Conservation (phyloP, 1,140 invertebrate genomes). For the Eulimnadia texana region DNA sequence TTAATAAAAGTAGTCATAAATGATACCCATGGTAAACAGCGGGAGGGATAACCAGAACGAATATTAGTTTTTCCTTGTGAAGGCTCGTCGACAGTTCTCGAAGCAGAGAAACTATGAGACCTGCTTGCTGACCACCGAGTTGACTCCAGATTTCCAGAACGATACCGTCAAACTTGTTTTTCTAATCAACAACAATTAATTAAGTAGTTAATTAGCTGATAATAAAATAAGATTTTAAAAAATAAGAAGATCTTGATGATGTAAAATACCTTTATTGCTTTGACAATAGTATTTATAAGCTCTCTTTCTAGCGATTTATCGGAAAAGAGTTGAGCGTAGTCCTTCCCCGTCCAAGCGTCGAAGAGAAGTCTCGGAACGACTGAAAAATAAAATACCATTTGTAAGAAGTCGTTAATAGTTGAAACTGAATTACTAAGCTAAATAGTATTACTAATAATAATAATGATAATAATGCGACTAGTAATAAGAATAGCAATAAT, state of each 20-base stretch:
- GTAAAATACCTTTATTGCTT: slow-evolving; percentile 39
- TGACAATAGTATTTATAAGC: slow-evolving; percentile 41
- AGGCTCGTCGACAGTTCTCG: slow-evolving; percentile 37
- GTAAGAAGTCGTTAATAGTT: slow-evolving; percentile 21
- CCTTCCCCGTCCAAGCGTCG: slow-evolving; percentile 60
- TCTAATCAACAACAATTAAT: no score
- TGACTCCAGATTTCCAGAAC: slow-evolving; percentile 81
- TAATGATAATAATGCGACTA: slow-evolving; percentile 17
- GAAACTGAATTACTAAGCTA: slow-evolving; percentile 9
- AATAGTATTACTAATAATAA: no score
- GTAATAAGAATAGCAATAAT: slow-evolving; percentile 6
- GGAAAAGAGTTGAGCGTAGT: slow-evolving; percentile 46
- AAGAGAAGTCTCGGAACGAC: slow-evolving; percentile 72
- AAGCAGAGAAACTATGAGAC: slow-evolving; percentile 43
- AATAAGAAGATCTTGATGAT: no score
- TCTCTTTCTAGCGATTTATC: slow-evolving; percentile 40
- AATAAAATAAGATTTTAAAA: no score
- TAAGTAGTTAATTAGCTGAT: no score
- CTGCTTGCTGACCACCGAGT: slow-evolving; percentile 46
- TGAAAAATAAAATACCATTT: slow-evolving; percentile 23
- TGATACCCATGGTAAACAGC: slow-evolving; percentile 42
- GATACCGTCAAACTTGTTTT: slow-evolving; percentile 61
- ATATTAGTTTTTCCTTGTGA: slow-evolving; percentile 38
- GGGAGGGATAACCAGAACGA: slow-evolving; percentile 75
- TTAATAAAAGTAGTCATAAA: no score